These are phyloP conservation scores for Microhierax caerulescens DNA, from an alignment of 2,797 vertebrate genomes.

Conservation along the genomic window DNA sequence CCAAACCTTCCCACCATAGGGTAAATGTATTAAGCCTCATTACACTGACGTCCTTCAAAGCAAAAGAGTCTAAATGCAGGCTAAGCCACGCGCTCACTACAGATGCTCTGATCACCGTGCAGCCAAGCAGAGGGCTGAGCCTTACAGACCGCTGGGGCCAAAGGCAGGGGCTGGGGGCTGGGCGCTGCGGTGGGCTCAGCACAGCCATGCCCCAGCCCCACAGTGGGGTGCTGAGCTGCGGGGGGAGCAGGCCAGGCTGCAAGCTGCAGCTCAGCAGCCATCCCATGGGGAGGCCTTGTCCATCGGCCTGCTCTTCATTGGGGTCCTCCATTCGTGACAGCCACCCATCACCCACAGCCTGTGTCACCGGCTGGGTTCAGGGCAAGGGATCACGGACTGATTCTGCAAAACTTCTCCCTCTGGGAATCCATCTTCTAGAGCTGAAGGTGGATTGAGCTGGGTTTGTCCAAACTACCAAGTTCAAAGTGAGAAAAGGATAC, in stretches of 20 bases:
- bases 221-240: rapidly evolving
- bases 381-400: not conserved
- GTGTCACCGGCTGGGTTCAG: not conserved
- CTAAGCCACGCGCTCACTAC: not conserved
- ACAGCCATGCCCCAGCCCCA: rapidly evolving
- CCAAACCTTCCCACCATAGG: not conserved
- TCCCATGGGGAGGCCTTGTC: not conserved
- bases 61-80: not conserved
- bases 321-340: rapidly evolving
- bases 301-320: rapidly evolving
- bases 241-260: not conserved
- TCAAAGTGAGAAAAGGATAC: rapidly evolving
- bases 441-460: not conserved
- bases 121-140: not conserved
- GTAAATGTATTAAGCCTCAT: conserved; percentile 7
- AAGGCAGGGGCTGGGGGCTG: not conserved
- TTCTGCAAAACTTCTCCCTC: not conserved
- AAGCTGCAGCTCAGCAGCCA: not conserved
- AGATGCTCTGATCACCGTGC: not conserved
- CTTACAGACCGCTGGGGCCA: not conserved
- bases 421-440: not conserved
- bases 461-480: not conserved
- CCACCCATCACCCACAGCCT: rapidly evolving
- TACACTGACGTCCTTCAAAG: conserved; percentile 9
- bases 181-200: rapidly evolving